phyloP scores from a whole-genome alignment of 2,888 invertebrate species.

The Eumerus sabulonum region DNA sequence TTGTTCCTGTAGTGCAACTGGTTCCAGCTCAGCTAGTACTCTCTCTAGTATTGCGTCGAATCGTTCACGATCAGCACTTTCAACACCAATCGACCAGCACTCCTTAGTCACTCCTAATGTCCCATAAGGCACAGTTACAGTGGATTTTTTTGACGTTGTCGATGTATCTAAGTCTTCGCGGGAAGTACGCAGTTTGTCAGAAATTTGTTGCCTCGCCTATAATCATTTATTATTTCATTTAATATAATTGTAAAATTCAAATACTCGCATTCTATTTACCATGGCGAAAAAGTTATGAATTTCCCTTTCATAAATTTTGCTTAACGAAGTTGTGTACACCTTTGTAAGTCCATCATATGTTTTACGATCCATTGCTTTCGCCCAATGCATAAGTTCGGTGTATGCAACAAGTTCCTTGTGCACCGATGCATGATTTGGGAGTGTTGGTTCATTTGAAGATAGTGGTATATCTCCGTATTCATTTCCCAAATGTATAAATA shows the following conservation, averaged over 20 bases:
- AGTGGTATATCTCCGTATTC: slow-evolving; percentile 83
- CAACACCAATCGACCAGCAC: slow-evolving; percentile 83
- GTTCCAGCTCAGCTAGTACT: slow-evolving; percentile 92
- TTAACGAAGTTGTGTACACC: slow-evolving; percentile 90
- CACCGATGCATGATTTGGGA: slow-evolving; percentile 88
- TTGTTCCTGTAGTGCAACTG: slow-evolving; percentile 95
- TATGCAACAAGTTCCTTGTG: slow-evolving; percentile 93
- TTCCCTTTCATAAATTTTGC: slow-evolving; percentile 93
- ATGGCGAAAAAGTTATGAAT: slow-evolving; percentile 80
- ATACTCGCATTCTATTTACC: slow-evolving; percentile 66
- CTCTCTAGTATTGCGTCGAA: slow-evolving; percentile 88
- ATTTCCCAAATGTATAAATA: slow-evolving; percentile 94
- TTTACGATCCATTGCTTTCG: slow-evolving; percentile 91
- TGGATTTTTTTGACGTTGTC: slow-evolving; percentile 77
- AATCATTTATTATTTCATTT: neutral
- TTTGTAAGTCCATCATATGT: slow-evolving; percentile 89
- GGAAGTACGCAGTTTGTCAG: slow-evolving; percentile 76
- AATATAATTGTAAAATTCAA: neutral
- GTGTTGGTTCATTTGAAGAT: slow-evolving; percentile 80
- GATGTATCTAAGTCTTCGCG: slow-evolving; percentile 78
- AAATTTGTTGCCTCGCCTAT: slow-evolving; percentile 77
- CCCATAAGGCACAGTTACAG: slow-evolving; percentile 77
- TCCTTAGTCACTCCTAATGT: slow-evolving; percentile 83
- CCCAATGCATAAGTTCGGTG: slow-evolving; percentile 94
- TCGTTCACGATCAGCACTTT: slow-evolving; percentile 81